Conservation (phyloP, 2,888 invertebrate genomes). For the Cataglyphis cursor region DNA sequence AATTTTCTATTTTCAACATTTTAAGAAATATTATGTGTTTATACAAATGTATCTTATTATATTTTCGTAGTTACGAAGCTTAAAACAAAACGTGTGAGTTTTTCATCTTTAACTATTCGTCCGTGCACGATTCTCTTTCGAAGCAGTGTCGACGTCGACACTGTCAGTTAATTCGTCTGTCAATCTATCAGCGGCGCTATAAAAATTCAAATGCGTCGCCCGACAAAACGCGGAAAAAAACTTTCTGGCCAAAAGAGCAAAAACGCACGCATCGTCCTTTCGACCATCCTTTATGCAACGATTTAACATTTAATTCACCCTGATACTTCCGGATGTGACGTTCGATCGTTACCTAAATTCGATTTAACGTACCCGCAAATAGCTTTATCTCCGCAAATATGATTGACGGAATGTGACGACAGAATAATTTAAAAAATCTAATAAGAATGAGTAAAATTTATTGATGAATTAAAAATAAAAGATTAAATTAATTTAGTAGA, state of each 20-base stretch:
- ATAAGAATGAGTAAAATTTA: constrained; percentile 10
- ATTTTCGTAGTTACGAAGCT: constrained; percentile 8
- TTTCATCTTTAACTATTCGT: constrained; percentile 30
- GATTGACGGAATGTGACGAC: constrained; percentile 44
- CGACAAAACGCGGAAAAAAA: constrained; percentile 51
- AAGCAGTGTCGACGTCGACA: constrained; percentile 52
- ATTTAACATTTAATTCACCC: constrained; percentile 57
- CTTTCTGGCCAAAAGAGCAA: constrained; percentile 35
- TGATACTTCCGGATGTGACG: constrained; percentile 53
- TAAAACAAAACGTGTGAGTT: constrained; percentile 35
- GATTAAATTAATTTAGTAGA: background rate
- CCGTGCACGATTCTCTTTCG: constrained; percentile 30
- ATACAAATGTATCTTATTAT: background rate
- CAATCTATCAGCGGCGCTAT: constrained; percentile 54
- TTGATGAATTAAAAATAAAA: background rate
- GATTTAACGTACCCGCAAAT: constrained; percentile 46
- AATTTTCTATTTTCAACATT: constrained; percentile 11
- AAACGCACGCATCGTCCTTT: constrained; percentile 38
- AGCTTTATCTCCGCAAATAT: constrained; percentile 37
- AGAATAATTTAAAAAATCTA: constrained; percentile 15
- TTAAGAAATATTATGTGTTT: background rate
- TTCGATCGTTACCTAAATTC: constrained; percentile 40
- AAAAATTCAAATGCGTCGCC: constrained; percentile 54
- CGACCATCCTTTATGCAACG: constrained; percentile 43
- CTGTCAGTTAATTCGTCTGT: constrained; percentile 58